A percentile compares a stretch with the other conserved stretches of the same genome.
Evolutionary conservation across 1,140 invertebrate genomes (phyloP).

Genomic region (Heliconius hewitsoni): DNA sequence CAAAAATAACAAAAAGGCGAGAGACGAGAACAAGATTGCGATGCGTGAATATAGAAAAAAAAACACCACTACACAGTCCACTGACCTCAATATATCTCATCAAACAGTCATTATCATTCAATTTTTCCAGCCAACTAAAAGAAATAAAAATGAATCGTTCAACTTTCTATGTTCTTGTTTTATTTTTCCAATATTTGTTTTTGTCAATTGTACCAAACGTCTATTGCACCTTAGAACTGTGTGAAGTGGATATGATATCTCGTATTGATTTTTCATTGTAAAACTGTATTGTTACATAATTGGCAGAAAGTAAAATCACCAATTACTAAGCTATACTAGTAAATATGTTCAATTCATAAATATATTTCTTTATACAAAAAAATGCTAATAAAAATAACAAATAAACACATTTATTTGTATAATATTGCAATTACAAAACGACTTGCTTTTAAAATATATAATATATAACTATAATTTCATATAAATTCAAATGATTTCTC

Average conservation of each 20-base stretch:
- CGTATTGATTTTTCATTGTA: no score
- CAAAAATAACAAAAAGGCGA: not conserved
- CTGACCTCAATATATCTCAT: slow-evolving; percentile 25
- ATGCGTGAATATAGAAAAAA: not conserved
- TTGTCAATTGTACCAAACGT: slow-evolving; percentile 57
- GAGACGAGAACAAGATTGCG: not conserved
- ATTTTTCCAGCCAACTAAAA: slow-evolving; percentile 28
- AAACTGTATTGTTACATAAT: no score
- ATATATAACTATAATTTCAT: no score
- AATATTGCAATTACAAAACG: no score
- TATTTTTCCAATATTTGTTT: slow-evolving; percentile 64
- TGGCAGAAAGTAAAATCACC: no score
- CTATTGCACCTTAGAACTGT: slow-evolving; percentile 40
- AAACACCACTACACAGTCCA: not conserved
- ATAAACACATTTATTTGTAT: no score
- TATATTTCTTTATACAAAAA: no score
- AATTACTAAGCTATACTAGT: no score
- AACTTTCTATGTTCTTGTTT: slow-evolving; percentile 57
- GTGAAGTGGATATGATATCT: not conserved
- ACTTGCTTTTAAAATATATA: no score
- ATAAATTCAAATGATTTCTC: no score
- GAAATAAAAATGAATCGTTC: slow-evolving; percentile 29
- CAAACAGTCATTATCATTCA: slow-evolving; percentile 20
- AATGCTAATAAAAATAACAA: no score
- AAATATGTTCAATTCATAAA: no score